Evolutionary conservation across 2,888 invertebrate species (phyloP), one percentile per base, ranked within the genome.

Genomic region (Hypercompe scribonia): DNA sequence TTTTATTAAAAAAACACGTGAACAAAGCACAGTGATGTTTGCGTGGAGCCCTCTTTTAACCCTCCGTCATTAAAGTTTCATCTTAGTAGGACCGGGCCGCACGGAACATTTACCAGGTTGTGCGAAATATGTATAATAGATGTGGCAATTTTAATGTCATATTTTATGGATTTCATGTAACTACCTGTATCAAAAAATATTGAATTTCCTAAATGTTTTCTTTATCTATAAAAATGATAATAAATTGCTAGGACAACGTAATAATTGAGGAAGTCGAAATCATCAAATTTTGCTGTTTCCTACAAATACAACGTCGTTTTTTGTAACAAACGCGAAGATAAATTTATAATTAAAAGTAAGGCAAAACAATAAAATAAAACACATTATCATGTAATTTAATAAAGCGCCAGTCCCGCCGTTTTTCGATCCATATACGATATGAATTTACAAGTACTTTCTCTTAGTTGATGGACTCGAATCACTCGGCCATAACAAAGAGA

Each of bases 1-100:
- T 77, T 85, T 84, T 87, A 88, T 89, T 88, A 85, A 85, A 87
- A 84, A 83, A 63, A 77, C 83, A 82, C 84, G 82, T 81, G 86
- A 82, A 81, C 78, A 76, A 78, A 72, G 79, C 77, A 79, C 78
- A 78, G 82, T 86, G 84, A 81, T 83, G 82, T 86, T 85, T 84
- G 78, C 73, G 76, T 78, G 81, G 77, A 83, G 83, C 81, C 83
- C 88, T 85, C 83, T 87, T 86, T 82, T 77, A 85, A 73, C 85
- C 89, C 89, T 83, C 82, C 70, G 87, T 86, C 87, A 90, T 91
- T 90, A 90, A 90, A 88, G 81, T 88, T 91, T 88, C 84, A 91
- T 82, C 75, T 75, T 76, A 76, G 76, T 69, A 81, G 82, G 81
- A 81, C 78, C 79, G 71, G 70, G 74, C 70, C 72, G 67, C 42